These are phyloP conservation scores for Argyresthia goedartella DNA, from an alignment of 2,888 invertebrate genomes.

Conservation along the genomic window DNA sequence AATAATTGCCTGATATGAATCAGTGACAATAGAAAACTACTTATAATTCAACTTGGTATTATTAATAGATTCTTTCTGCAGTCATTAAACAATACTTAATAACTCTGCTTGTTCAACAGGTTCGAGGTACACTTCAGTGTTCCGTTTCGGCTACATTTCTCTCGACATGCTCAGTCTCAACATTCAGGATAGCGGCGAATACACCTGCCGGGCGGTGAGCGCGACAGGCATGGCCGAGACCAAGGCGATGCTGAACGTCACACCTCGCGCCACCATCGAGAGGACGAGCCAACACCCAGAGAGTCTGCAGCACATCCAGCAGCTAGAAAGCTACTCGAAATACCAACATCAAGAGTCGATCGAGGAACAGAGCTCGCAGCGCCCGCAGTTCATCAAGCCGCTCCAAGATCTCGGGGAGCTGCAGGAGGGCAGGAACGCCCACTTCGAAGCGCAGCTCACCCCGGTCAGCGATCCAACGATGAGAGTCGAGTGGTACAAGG, in stretches of 20 bases:
- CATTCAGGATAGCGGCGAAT: slow-evolving; percentile 90
- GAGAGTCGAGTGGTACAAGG: slow-evolving; percentile 96
- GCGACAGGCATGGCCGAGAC: slow-evolving; percentile 90
- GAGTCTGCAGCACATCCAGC: slow-evolving; percentile 90
- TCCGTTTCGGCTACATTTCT: slow-evolving; percentile 98
- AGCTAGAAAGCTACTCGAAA: slow-evolving; percentile 90
- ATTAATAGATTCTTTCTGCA: too few relatives aligned
- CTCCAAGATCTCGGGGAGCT: slow-evolving; percentile 88
- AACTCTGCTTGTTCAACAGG: slow-evolving; percentile 64
- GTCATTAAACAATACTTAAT: too few relatives aligned
- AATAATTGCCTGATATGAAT: slow-evolving; percentile 90
- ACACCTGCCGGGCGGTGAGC: slow-evolving; percentile 89
- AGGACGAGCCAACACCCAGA: slow-evolving; percentile 92
- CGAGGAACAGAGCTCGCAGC: slow-evolving; percentile 84
- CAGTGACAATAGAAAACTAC: too few relatives aligned
- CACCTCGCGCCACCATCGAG: slow-evolving; percentile 86
- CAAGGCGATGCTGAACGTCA: slow-evolving; percentile 83
- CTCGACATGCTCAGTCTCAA: slow-evolving; percentile 91
- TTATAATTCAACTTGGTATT: too few relatives aligned
- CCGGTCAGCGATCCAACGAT: slow-evolving; percentile 94
- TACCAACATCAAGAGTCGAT: slow-evolving; percentile 88
- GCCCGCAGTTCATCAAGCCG: slow-evolving; percentile 90
- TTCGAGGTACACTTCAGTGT: slow-evolving; percentile 94
- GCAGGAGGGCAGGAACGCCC: slow-evolving; percentile 91
- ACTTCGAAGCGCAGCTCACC: slow-evolving; percentile 92